Evolutionary conservation across 2,797 vertebrate genomes (phyloP), one percentile per base, ranked within the genome.

Genomic region (Bradypodion pumilum): DNA sequence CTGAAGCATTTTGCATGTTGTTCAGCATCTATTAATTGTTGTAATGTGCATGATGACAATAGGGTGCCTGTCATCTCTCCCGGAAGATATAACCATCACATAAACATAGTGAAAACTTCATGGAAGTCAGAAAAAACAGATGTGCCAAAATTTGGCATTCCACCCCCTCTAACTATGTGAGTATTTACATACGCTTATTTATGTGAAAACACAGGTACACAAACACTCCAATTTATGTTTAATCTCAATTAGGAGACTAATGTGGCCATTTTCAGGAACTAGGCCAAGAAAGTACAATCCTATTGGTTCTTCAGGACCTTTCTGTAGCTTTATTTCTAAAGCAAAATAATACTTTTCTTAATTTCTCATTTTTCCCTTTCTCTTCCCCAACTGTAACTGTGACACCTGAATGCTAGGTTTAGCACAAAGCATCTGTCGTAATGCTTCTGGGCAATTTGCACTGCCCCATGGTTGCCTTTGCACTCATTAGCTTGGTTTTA

Each of bases 41-140:
- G n/a, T 77, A 32, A 0, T 29, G 1, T 74, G 65, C 70, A 78
- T 42, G 25, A 40, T 86, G 72, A 42, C 12, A 56, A 56, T 19
- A 78, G 10, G 78, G 86, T 79, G 75, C 27, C 3, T 56, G n/a
- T 85, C 65, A 81, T 29, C 73, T 74, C 29, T 68, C 29, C 60
- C 44, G 29, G 42, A 81, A 21, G 15, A 27, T 68, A 10, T 52
- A 46, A 85, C 40, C 35, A 27, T 63, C 42, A 46, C 56, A n/a
- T 32, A 76, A 60, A 69, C 25, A 40, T 76, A 76, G 62, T 62
- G n/a, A 23, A 73, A 60, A 62, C 63, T 60, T 16, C 46, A 23
- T 46, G 25, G 37, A 3, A 70, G 72, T 15, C 21, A 19, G n/a
- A 73, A 69, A 66, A 74, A 83, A 35, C 4, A 29, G 27, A 59